These are phyloP conservation scores for Elephas maximus DNA, from an alignment of 2,113 vertebrate genomes.

Conservation along the genomic window DNA sequence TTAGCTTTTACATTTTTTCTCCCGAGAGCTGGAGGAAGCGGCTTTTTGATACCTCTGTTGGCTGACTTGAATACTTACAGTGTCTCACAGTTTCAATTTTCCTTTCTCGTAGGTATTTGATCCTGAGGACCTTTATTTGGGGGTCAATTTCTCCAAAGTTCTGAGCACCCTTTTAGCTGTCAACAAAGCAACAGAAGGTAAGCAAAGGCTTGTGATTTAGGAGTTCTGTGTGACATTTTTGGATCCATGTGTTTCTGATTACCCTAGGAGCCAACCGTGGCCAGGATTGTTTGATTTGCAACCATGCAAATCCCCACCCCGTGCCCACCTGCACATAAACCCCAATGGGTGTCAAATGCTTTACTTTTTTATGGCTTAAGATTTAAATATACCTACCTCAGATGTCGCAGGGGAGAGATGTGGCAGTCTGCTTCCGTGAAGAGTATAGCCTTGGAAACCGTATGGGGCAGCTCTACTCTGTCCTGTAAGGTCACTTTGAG, in stretches of 20 bases:
- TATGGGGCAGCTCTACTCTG: background rate
- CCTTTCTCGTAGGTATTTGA: slow-evolving; percentile 93
- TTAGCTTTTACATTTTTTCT: slow-evolving; percentile 53
- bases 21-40: slow-evolving; percentile 63
- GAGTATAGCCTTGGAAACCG: background rate
- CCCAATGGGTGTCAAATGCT: background rate
- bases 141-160: slow-evolving; percentile 95
- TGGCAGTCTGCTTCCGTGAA: background rate
- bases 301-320: slow-evolving; percentile 2
- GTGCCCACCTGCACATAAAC: background rate
- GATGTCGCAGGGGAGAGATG: background rate
- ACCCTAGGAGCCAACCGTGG: slow-evolving; percentile 2
- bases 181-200: slow-evolving; percentile 97
- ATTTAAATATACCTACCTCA: slow-evolving; percentile 8
- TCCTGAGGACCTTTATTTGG: slow-evolving; percentile 94
- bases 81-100: slow-evolving; percentile 75
- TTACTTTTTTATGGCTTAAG: slow-evolving; percentile 19
- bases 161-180: slow-evolving; percentile 94
- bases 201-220: slow-evolving; percentile 51
- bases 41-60: slow-evolving; percentile 41
- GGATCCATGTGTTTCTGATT: slow-evolving; percentile 38
- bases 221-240: background rate
- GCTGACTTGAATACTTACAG: slow-evolving; percentile 29
- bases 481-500: background rate
- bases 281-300: background rate